Percentiles rank a stretch among this genome's conserved stretches.
These are phyloP conservation scores for Conistra vaccinii DNA, from an alignment of 2,888 invertebrate species.

Conservation along the genomic window DNA sequence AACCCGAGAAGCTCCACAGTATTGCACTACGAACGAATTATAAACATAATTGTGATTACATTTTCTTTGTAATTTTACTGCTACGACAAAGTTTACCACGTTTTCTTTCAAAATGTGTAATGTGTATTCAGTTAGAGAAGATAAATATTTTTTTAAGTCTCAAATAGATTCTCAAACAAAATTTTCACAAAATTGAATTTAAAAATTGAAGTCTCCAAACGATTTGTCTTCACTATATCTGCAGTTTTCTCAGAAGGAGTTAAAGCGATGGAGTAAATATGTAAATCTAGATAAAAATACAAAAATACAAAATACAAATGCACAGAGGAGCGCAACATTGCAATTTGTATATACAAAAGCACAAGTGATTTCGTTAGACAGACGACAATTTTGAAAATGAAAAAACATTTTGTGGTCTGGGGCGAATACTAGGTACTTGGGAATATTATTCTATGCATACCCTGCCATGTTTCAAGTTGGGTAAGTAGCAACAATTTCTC, in stretches of 20 bases:
- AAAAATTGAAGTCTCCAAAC: conserved; percentile 33
- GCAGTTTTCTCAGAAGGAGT: conserved; percentile 38
- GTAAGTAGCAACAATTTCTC: conserved; percentile 29
- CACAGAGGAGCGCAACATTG: conserved; percentile 26
- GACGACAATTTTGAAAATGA: conserved; percentile 41
- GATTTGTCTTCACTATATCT: conserved; percentile 20
- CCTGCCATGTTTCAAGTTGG: conserved; percentile 4
- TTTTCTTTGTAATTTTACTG: not conserved
- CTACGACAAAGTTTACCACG: not conserved
- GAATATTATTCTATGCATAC: conserved; percentile 28
- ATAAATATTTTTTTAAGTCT: not conserved
- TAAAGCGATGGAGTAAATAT: conserved; percentile 47
- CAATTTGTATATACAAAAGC: conserved; percentile 51
- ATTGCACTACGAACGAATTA: not conserved
- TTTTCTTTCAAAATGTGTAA: not conserved
- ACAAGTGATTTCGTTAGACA: conserved; percentile 43
- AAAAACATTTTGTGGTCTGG: conserved; percentile 23
- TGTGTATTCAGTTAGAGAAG: not conserved
- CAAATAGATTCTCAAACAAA: not conserved
- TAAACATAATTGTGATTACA: conserved; percentile 3
- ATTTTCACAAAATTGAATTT: conserved; percentile 33
- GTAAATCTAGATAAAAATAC: conserved; percentile 51
- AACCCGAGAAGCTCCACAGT: conserved; percentile 8
- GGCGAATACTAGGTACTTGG: not conserved
- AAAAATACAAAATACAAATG: conserved; percentile 40